These are phyloP conservation scores for Myocastor coypus DNA, from an alignment of 2,113 vertebrate species.

Conservation along the genomic window DNA sequence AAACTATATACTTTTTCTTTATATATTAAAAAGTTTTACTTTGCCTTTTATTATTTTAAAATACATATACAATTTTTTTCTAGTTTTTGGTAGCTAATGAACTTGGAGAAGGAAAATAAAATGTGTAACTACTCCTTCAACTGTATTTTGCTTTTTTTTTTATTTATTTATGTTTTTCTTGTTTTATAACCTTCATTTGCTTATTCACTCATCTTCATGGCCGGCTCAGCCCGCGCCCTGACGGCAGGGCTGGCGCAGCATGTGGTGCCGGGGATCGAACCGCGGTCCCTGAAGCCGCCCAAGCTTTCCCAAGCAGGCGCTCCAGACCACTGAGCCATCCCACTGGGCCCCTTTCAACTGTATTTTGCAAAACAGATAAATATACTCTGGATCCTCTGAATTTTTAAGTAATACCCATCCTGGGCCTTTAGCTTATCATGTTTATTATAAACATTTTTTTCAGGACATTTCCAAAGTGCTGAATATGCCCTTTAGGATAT, in stretches of 20 bases:
- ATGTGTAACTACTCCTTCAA: constrained; percentile 25
- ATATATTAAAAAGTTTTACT: constrained; percentile 35
- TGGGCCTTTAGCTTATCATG: neutral
- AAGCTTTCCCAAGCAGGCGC: too few species aligned
- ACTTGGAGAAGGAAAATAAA: constrained; percentile 58
- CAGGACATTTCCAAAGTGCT: constrained; percentile 55
- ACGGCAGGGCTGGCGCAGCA: too few species aligned
- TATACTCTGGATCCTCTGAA: neutral
- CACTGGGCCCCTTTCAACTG: too few species aligned
- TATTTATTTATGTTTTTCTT: too few species aligned
- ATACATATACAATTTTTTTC: constrained; percentile 30
- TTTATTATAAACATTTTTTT: constrained; percentile 42
- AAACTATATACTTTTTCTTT: constrained; percentile 46
- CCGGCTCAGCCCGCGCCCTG: too few species aligned
- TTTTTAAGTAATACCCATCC: constrained; percentile 9
- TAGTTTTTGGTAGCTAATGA: constrained; percentile 49
- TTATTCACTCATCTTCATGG: too few species aligned
- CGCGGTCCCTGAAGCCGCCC: too few species aligned
- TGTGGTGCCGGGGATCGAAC: too few species aligned
- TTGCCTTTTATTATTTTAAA: constrained; percentile 67
- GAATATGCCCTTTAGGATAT: constrained; percentile 23
- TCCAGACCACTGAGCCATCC: too few species aligned
- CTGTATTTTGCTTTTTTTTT: too few species aligned
- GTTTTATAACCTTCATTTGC: too few species aligned
- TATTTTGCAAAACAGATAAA: constrained; percentile 28